Base-by-base conservation (phyloP, 2,888 invertebrate species). In the Ennomos erosarius region DNA sequence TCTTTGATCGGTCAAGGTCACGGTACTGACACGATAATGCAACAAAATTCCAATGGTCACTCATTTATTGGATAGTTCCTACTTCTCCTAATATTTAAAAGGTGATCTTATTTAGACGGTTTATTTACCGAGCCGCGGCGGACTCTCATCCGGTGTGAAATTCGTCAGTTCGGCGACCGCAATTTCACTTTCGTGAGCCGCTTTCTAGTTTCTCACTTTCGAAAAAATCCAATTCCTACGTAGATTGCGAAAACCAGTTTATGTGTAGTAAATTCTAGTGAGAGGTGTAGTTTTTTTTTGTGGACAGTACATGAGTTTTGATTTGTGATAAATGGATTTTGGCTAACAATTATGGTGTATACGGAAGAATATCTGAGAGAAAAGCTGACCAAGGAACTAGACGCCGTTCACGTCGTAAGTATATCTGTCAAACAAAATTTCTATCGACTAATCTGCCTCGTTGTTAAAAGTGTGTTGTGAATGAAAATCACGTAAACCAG, bases 401-500 rank as follows among this genome's bases (percentile, higher is more conserved):
- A 94, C 75, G 95, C 95, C 71, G 88, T 93, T 75, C 94, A 95
- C 88, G 95, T 96, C 87, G 96, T 96, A 93, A 94, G 95, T 94
- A 88, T 2, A 58, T 39, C 73, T 88, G 88, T 90, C 89, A 90
- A 87, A 82, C 89, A 90, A 87, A 82, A 82, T 80, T 78, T 74
- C 65, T 79, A 80, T 78, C 72, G 74, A 76, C 69, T 71, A 73
- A 68, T 59, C 74, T 81, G 83, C 77, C 82, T 83, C 79, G 82
- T 81, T 84, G 80, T 71, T 70, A 72, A 69, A 26, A 61, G 64
- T 66, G 69, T 75, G 76, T 78, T 67, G 68, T 83, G 73, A 78
- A 74, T 80, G 73, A 80, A 77, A 76, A 67, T 56, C 55, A 52
- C 50, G 12, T 55, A 46, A 62, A 54, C 59, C 49, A 46, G 62